phyloP scores from a whole-genome alignment of 2,797 vertebrate genomes.

The Tinamus major region DNA sequence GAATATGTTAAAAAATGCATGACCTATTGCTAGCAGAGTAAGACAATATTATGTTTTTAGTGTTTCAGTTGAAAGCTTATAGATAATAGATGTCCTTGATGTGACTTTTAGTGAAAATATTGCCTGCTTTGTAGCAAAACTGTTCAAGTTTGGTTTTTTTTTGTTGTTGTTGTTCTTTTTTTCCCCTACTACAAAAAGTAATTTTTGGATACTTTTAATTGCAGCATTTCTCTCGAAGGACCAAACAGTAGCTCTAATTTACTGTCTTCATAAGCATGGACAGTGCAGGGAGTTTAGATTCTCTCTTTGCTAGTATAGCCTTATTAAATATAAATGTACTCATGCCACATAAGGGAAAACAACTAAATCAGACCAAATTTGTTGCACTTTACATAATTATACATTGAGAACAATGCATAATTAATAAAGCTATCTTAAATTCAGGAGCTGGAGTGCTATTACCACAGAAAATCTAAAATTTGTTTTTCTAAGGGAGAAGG shows the following conservation, averaged over 20 bases:
- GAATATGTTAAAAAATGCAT: background rate
- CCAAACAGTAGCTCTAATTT: slow-evolving; percentile 21
- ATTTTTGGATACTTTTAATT: slow-evolving; percentile 44
- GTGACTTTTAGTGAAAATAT: background rate
- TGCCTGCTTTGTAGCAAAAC: background rate
- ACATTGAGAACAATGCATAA: slow-evolving; percentile 67
- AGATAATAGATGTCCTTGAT: background rate
- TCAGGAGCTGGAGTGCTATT: slow-evolving; percentile 8
- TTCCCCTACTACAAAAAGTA: background rate
- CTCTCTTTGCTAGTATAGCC: slow-evolving; percentile 13
- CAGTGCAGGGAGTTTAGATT: slow-evolving; percentile 43
- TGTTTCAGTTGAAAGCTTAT: background rate
- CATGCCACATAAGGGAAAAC: slow-evolving; percentile 45
- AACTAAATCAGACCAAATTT: slow-evolving; percentile 64
- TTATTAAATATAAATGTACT: slow-evolving; percentile 70
- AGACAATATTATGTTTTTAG: slow-evolving; percentile 3
- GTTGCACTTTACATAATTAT: slow-evolving; percentile 70
- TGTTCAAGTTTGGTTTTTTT: background rate
- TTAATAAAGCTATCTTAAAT: slow-evolving; percentile 64
- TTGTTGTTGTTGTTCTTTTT: background rate
- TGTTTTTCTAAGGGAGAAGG: background rate
- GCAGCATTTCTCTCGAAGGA: slow-evolving; percentile 28
- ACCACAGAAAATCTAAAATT: background rate
- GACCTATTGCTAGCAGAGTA: background rate
- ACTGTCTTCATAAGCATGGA: slow-evolving; percentile 59